Percentiles rank a stretch among this genome's conserved stretches.
These are phyloP conservation scores for Crepidodera aurea DNA, from an alignment of 2,888 invertebrate genomes.

Conservation along the genomic window DNA sequence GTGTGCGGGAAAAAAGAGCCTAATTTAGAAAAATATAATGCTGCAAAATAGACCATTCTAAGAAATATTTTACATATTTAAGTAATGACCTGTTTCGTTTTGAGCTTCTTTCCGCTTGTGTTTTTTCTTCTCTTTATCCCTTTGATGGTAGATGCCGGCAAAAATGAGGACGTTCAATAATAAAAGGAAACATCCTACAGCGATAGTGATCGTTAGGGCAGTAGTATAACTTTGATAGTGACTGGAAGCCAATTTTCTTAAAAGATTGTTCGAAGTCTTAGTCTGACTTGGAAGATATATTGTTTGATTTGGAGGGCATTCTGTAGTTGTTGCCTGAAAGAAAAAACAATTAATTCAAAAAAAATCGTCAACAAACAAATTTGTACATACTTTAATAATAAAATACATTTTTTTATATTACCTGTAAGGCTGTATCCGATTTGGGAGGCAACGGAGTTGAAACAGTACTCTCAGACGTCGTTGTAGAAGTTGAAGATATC, in stretches of 20 bases:
- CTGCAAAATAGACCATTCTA: too few species aligned
- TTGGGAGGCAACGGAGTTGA: conserved; percentile 64
- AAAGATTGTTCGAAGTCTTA: conserved; percentile 70
- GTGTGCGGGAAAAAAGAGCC: too few species aligned
- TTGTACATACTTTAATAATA: background rate
- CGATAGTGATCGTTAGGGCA: conserved; percentile 86
- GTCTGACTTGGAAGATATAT: conserved; percentile 57
- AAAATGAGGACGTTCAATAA: conserved; percentile 86
- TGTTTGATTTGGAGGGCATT: conserved; percentile 75
- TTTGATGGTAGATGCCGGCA: conserved; percentile 87
- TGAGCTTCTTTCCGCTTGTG: conserved; percentile 81
- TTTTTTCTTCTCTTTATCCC: conserved; percentile 69
- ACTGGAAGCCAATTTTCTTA: conserved; percentile 79
- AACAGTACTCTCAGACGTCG: conserved; percentile 58
- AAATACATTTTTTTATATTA: background rate
- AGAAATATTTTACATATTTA: too few species aligned
- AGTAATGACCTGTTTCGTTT: conserved; percentile 72
- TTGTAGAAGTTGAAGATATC: conserved; percentile 57
- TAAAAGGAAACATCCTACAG: conserved; percentile 83
- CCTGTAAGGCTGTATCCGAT: conserved; percentile 62
- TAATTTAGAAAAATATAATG: too few species aligned
- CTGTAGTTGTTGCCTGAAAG: conserved; percentile 67
- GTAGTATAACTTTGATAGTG: conserved; percentile 91
- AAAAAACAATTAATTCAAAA: background rate
- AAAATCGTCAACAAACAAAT: background rate